phyloP scores from a whole-genome alignment of 2,797 vertebrate genomes.

The Heteromormyrus szaboi region DNA sequence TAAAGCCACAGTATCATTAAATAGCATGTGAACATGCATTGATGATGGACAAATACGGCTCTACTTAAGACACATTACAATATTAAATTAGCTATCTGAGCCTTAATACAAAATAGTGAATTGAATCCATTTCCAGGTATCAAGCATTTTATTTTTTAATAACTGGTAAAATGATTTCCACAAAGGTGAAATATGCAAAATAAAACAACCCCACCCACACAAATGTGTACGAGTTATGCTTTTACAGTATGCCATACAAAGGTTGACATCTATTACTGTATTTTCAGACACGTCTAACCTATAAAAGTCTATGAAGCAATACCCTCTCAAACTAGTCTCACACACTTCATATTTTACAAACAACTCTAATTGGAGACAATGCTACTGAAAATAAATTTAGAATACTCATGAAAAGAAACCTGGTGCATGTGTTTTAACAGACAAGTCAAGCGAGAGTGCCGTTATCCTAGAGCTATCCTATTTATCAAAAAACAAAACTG shows the following conservation, averaged over 20 bases:
- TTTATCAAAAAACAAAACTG: slow-evolving; percentile 53
- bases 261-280: slow-evolving; percentile 48
- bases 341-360: slow-evolving; percentile 50
- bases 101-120: not conserved
- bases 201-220: slow-evolving; percentile 39
- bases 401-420: slow-evolving; percentile 44
- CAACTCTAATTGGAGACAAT: slow-evolving; percentile 38
- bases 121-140: slow-evolving; percentile 27
- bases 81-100: not conserved
- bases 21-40: not conserved
- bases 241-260: slow-evolving; percentile 48
- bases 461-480: slow-evolving; percentile 47
- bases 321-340: slow-evolving; percentile 34
- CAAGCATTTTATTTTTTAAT: slow-evolving; percentile 47
- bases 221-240: slow-evolving; percentile 36
- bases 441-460: slow-evolving; percentile 35
- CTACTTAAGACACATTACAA: not conserved
- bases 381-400: slow-evolving; percentile 41
- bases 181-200: slow-evolving; percentile 37
- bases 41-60: not conserved
- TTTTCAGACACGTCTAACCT: slow-evolving; percentile 44
- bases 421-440: slow-evolving; percentile 44
- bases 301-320: slow-evolving; percentile 49
- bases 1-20: not conserved
- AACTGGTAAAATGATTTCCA: slow-evolving; percentile 52